Conservation (phyloP, 1,140 invertebrate genomes). For the Whitmania pigra region DNA sequence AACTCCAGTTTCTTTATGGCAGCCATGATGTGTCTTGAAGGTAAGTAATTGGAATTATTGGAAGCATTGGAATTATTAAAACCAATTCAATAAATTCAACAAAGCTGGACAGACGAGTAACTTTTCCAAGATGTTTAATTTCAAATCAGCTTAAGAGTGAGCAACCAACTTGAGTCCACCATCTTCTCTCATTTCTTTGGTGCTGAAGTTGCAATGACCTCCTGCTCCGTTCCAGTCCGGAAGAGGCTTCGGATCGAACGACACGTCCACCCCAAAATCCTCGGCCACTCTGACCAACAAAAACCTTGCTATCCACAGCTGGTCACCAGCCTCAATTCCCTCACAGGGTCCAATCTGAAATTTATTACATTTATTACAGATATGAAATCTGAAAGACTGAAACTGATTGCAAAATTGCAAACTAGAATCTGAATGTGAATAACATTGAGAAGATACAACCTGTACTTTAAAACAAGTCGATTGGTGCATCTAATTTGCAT, state of each 20-base stretch:
- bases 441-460: no score
- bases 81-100: no score
- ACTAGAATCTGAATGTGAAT: background rate
- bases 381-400: no score
- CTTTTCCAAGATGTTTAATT: no score
- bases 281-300: slow-evolving; percentile 73
- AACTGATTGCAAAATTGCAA: no score
- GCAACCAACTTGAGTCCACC: slow-evolving; percentile 53
- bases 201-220: slow-evolving; percentile 75
- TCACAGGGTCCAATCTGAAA: slow-evolving; percentile 23
- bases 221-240: slow-evolving; percentile 80
- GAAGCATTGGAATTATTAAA: background rate
- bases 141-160: background rate
- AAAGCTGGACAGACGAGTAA: no score
- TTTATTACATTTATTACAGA: background rate
- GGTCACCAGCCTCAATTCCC: slow-evolving; percentile 70
- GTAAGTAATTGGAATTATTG: slow-evolving; percentile 9
- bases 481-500: no score
- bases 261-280: slow-evolving; percentile 74
- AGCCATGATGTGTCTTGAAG: slow-evolving; percentile 32
- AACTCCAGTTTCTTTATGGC: slow-evolving; percentile 60
- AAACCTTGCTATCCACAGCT: slow-evolving; percentile 72
- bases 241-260: slow-evolving; percentile 76
- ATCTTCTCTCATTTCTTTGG: slow-evolving; percentile 67
- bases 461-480: no score